phyloP scores from a whole-genome alignment of 2,113 vertebrate species.

The Neodon shergylaensis region DNA sequence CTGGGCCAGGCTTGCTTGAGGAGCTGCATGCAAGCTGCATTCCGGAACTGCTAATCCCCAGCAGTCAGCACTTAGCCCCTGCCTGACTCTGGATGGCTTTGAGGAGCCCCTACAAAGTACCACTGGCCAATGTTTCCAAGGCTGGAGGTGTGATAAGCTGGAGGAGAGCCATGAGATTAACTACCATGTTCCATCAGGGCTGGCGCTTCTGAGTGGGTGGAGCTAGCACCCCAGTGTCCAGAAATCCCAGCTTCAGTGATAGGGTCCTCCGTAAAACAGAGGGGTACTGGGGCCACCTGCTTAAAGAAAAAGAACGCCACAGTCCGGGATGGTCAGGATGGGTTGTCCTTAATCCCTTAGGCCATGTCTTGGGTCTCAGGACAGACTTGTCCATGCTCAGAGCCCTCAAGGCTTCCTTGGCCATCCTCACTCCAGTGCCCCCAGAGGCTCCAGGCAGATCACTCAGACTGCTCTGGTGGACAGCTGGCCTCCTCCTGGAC shows the following conservation, averaged over 20 bases:
- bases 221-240: background rate
- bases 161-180: background rate
- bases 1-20: background rate
- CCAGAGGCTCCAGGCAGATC: background rate
- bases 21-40: background rate
- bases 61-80: background rate
- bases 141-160: background rate
- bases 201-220: background rate
- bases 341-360: background rate
- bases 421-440: background rate
- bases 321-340: background rate
- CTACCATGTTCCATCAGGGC: background rate
- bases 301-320: background rate
- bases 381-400: background rate
- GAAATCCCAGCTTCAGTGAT: background rate
- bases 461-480: background rate
- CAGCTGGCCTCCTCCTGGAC: background rate
- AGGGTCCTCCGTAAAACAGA: background rate
- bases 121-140: background rate
- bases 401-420: background rate
- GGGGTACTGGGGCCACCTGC: accelerated
- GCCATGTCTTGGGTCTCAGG: background rate
- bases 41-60: background rate
- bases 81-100: background rate
- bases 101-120: conserved; percentile 24